Evolutionary conservation across 2,888 invertebrate species (phyloP).

Genomic region (Elegia similella): DNA sequence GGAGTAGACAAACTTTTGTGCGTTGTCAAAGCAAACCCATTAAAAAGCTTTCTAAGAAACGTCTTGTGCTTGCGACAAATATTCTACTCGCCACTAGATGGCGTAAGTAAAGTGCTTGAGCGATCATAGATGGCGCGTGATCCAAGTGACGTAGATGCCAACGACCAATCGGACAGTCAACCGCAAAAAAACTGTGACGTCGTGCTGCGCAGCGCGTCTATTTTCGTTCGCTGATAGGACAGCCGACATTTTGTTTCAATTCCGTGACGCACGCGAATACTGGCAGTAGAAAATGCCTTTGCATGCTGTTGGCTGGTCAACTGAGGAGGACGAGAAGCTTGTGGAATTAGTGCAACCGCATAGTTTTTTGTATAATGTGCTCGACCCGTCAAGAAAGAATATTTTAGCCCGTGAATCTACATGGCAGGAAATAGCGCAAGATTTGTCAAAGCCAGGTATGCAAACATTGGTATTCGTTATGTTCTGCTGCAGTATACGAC

Average conservation of each 20-base stretch:
- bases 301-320: constrained; percentile 66
- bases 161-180: constrained; percentile 46
- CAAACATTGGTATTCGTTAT: constrained; percentile 17
- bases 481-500: constrained; percentile 50
- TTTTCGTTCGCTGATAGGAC: constrained; percentile 69
- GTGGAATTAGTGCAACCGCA: constrained; percentile 68
- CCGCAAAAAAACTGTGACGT: constrained; percentile 56
- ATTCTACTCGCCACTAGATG: constrained; percentile 21
- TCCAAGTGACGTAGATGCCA: constrained; percentile 11
- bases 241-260: constrained; percentile 71
- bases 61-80: background rate
- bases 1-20: background rate
- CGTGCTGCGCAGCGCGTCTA: constrained; percentile 68
- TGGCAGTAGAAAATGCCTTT: constrained; percentile 61
- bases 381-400: constrained; percentile 67
- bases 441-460: constrained; percentile 65
- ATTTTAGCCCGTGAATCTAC: constrained; percentile 64
- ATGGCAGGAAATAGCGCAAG: constrained; percentile 70
- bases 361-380: constrained; percentile 58
- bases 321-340: constrained; percentile 65
- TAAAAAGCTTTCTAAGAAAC: background rate
- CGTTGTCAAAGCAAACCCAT: background rate
- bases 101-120: constrained; percentile 16
- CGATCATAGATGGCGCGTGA: constrained; percentile 31
- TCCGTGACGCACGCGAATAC: constrained; percentile 42